phyloP scores from a whole-genome alignment of 2,888 invertebrate species.

The Limnephilus rhombicus region DNA sequence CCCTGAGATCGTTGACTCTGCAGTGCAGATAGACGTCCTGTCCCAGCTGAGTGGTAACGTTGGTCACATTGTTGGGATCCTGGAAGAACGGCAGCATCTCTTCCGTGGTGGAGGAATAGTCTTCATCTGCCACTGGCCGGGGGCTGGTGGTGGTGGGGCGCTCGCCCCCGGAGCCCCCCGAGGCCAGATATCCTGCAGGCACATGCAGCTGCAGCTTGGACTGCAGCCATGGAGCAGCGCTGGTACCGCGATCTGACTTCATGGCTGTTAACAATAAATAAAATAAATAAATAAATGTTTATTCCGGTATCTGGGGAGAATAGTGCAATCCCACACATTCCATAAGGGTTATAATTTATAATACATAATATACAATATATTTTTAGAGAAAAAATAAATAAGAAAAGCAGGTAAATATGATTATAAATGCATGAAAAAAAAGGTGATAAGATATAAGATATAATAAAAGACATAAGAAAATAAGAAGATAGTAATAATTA shows the following conservation, averaged over 20 bases:
- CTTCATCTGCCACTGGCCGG: neutral
- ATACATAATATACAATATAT: no score
- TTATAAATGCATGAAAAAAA: no score
- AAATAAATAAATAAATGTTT: no score
- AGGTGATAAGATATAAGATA: no score
- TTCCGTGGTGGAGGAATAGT: constrained; percentile 17
- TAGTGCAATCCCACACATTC: no score
- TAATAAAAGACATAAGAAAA: no score
- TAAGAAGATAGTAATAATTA: no score
- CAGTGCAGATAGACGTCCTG: constrained; percentile 77
- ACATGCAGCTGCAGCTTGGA: constrained; percentile 64
- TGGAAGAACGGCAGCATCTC: constrained; percentile 79
- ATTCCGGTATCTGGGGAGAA: no score
- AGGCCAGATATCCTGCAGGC: constrained; percentile 57
- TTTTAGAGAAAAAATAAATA: no score
- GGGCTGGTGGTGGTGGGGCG: neutral
- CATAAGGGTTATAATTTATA: no score
- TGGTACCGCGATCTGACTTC: neutral
- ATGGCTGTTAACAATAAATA: neutral
- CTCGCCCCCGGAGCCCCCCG: constrained; percentile 11
- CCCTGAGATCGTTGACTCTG: constrained; percentile 77
- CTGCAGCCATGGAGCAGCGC: neutral
- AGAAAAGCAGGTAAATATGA: no score
- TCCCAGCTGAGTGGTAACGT: constrained; percentile 78
- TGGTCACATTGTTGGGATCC: constrained; percentile 76